These are phyloP conservation scores for Geotrypetes seraphini DNA, from an alignment of 2,797 vertebrate genomes.

Conservation along the genomic window DNA sequence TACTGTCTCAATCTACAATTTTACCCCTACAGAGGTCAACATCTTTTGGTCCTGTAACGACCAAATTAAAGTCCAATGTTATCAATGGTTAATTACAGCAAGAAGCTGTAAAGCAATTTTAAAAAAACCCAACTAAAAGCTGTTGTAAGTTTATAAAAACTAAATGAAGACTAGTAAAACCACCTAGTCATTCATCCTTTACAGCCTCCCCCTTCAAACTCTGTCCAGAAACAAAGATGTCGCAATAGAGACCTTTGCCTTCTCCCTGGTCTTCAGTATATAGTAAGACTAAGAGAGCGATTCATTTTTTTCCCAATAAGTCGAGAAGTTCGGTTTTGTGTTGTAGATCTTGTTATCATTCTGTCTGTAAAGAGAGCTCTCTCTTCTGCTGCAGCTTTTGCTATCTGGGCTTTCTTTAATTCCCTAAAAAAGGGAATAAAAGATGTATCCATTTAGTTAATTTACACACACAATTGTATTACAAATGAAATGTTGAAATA, in stretches of 20 bases:
- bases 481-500: fast-evolving
- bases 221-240: slow-evolving; percentile 18
- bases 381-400: slow-evolving; percentile 86
- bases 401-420: slow-evolving; percentile 92
- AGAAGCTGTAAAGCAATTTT: slow-evolving; percentile 25
- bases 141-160: slow-evolving; percentile 27
- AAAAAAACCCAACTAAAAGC: slow-evolving; percentile 19
- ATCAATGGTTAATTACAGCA: slow-evolving; percentile 29
- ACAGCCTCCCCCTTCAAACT: slow-evolving; percentile 9
- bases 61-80: slow-evolving; percentile 18
- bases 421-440: slow-evolving; percentile 55
- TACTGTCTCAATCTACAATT: not conserved
- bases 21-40: slow-evolving; percentile 12
- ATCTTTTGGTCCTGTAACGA: slow-evolving; percentile 21
- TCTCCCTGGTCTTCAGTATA: slow-evolving; percentile 67
- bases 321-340: slow-evolving; percentile 73
- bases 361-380: slow-evolving; percentile 80
- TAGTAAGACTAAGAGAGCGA: slow-evolving; percentile 89
- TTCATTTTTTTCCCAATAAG: slow-evolving; percentile 96
- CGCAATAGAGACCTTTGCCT: slow-evolving; percentile 12
- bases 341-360: slow-evolving; percentile 80
- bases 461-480: not conserved
- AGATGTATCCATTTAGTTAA: fast-evolving
- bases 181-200: slow-evolving; percentile 5
- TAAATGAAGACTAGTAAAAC: slow-evolving; percentile 6